Base-by-base conservation (phyloP, 2,113 vertebrate genomes). In the Tenrec ecaudatus region DNA sequence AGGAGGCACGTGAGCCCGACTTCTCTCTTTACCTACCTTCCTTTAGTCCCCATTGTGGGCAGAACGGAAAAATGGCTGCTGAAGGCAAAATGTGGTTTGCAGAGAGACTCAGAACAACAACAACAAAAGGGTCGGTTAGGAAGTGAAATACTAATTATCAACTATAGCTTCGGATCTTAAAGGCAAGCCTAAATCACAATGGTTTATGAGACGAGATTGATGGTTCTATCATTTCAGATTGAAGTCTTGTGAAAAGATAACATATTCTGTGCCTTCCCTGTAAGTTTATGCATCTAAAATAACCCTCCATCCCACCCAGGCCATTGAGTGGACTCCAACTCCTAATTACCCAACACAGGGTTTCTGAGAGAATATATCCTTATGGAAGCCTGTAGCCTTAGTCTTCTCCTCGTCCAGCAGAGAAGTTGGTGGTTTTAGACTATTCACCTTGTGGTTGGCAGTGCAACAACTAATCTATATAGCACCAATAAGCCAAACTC, bases 221-320 rank as follows among this genome's bases (percentile, higher is more conserved):
- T 19, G 73, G 33, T 75, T 29, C 10, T 83, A 31, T 89, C 82
- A 94, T 90, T 94, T 79, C 27, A 90, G 27, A 58, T 33, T 79
- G 12, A 43, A 68, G 4, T 77, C 68, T 81, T 53, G 83, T 53
- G 11, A 71, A 91, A 89, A 75, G 11, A 73, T 64, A n/a, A 22
- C 22, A 82, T 62, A 36, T 80, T 83, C 83, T 16, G 89, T 85
- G 7, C 1, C 38, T 9, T 87, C 6, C 19, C n/a, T 79, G 36
- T 20, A 29, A 81, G 11, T 86, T 75, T 76, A 43, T 91, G 1
- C 2, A 91, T n/a, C 20, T 53, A 78, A 95, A 90, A 89, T 43
- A 5, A 76, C 2, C 7, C 27, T 62, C 6, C 5, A 19, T 53
- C 47, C 47, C 47, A 12, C 47, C 47, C 9, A 53, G 6, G 47